Evolutionary conservation across 2,113 vertebrate species (phyloP).

Genomic region (Lutjanus erythropterus): DNA sequence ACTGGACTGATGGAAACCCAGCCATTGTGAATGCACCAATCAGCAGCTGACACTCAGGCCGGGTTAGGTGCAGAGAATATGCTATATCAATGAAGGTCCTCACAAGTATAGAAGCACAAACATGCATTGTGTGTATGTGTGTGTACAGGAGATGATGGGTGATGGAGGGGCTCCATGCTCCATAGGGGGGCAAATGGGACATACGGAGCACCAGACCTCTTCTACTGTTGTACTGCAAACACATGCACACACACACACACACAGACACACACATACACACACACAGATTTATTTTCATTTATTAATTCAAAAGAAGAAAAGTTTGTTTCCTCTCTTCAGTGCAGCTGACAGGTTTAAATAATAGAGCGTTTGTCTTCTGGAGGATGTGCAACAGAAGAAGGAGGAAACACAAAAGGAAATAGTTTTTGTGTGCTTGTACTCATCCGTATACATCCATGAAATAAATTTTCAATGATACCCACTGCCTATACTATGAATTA

Average conservation of each 20-base stretch:
- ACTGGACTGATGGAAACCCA: not conserved
- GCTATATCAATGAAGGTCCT: constrained; percentile 5
- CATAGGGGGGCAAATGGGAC: constrained; percentile 75
- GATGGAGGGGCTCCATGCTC: constrained; percentile 70
- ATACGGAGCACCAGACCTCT: constrained; percentile 74
- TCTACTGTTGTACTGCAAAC: constrained; percentile 28
- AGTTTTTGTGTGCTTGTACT: constrained; percentile 16
- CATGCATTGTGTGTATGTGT: constrained; percentile 6
- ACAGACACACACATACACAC: constrained; percentile 32
- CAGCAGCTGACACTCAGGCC: not conserved
- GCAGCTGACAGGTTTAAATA: constrained; percentile 70
- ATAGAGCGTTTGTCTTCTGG: constrained; percentile 59
- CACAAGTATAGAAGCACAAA: constrained; percentile 43
- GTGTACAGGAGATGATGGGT: constrained; percentile 70
- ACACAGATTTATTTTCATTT: constrained; percentile 55
- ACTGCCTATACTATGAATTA: not conserved
- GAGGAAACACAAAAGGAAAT: constrained; percentile 57
- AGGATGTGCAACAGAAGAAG: constrained; percentile 65
- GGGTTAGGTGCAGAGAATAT: not conserved
- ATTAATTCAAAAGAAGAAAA: constrained; percentile 67
- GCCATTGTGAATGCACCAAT: not conserved
- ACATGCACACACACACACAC: constrained; percentile 36
- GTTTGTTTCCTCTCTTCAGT: constrained; percentile 47
- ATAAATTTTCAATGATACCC: constrained; percentile 4
- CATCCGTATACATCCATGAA: constrained; percentile 39